Base-by-base conservation (phyloP, 1,140 invertebrate genomes). In the Tetragonula clypearis region DNA sequence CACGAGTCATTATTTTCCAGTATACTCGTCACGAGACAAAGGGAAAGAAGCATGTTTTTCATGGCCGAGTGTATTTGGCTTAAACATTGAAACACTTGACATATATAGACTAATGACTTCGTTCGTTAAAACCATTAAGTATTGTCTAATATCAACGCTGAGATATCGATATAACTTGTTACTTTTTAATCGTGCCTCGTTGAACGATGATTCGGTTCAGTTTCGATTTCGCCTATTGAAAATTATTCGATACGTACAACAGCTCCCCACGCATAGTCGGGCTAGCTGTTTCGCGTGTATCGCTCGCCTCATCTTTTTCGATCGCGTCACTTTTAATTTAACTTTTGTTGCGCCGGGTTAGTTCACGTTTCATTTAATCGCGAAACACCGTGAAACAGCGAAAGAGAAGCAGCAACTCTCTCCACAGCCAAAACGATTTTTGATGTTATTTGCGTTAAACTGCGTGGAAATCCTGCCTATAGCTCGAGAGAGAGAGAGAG, bases 361-460 rank as follows among this genome's bases (percentile, higher is more conserved):
- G 49, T 77, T 65, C 23, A 21, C n/a, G 75, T 65, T 65, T 65
- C 76, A n/a, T 62, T 78, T 26, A 49, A 49, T 58, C 60, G 60
- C 1, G 30, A 17, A 23, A 76, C 74, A 56, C 30, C 12, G 62
- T n/a, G n/a, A 26, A 12, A n/a, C 26, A n/a, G 1, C 26, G 53
- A 21, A 21, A n/a, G 53, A 56, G 55, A 49, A n/a, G n/a, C 23
- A 26, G 23, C 21, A 41, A 15, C 75, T 0, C 17, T 30, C 30
- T 30, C 30, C 19, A 49, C 5, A 73, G 12, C 9, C 35, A 35
- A 62, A 19, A 30, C 26, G 62, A 53, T 66, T 79, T 55, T n/a
- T 30, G 12, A 1, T 4, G 41, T 55, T 55, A 19, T 79, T 65
- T 17, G 62, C 26, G 23, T 41, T 11, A 9, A n/a, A 49, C 26